Evolutionary conservation across 2,113 vertebrate genomes (phyloP).

Genomic region (Apodemus sylvaticus): DNA sequence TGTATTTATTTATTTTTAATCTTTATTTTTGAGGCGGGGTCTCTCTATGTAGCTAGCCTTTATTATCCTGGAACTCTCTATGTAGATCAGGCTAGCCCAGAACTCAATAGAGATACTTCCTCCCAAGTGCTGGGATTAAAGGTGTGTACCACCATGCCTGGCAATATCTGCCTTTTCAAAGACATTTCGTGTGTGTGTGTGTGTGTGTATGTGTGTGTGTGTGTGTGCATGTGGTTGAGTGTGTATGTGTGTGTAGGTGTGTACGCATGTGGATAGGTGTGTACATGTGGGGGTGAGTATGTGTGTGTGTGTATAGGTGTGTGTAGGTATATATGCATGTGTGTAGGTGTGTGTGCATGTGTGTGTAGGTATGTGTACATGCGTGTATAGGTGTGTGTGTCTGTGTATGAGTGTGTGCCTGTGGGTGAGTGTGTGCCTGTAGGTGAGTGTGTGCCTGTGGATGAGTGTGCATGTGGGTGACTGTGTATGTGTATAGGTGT

Average conservation of each 20-base stretch:
- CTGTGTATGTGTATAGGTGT: not conserved
- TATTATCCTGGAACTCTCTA: not conserved
- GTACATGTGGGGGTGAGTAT: not conserved
- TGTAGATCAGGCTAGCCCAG: not conserved
- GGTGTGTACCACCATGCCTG: not conserved
- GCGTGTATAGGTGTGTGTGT: too few species aligned
- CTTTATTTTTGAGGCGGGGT: not conserved
- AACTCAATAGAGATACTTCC: not conserved
- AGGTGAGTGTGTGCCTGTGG: not conserved
- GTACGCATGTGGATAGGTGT: not conserved
- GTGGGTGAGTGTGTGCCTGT: not conserved
- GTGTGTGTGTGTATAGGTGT: not conserved
- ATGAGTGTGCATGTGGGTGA: not conserved
- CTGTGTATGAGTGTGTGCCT: not conserved
- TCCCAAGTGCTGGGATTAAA: not conserved
- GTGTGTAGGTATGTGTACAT: not conserved
- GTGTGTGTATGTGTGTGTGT: not conserved
- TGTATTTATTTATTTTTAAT: not conserved
- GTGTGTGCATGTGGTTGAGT: not conserved
- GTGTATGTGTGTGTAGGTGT: not conserved
- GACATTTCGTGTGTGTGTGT: not conserved
- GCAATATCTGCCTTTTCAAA: slow-evolving; percentile 20
- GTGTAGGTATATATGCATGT: not conserved
- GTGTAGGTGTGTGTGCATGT: too few species aligned
- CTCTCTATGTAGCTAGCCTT: not conserved